Conservation (phyloP, 2,888 invertebrate species). For the Noctuana brunneofusca region DNA sequence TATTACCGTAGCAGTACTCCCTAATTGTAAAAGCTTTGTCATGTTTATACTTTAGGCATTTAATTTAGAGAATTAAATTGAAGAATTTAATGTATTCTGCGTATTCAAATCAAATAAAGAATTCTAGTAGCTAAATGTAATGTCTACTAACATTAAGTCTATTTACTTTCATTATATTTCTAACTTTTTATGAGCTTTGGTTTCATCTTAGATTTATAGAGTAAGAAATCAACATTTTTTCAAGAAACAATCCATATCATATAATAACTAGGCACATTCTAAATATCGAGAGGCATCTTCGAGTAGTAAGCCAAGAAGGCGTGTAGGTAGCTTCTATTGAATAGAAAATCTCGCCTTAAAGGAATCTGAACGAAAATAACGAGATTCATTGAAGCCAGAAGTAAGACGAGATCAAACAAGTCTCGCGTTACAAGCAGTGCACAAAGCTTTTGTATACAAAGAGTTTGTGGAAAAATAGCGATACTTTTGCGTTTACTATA, state of each 20-base stretch:
- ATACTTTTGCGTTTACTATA: background rate
- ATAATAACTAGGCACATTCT: background rate
- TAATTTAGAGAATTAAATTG: background rate
- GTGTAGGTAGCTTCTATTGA: background rate
- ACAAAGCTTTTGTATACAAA: conserved; percentile 4
- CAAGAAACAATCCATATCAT: too few species aligned
- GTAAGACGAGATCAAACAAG: conserved; percentile 2
- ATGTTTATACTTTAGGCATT: background rate
- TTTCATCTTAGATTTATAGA: too few species aligned
- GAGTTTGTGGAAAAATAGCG: background rate
- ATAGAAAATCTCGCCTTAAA: conserved; percentile 13
- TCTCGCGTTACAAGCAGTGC: background rate
- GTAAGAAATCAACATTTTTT: too few species aligned
- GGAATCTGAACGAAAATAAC: conserved; percentile 5
- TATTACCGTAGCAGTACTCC: background rate
- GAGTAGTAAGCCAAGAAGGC: background rate
- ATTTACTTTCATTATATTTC: too few species aligned
- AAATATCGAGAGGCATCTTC: background rate
- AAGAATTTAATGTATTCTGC: background rate
- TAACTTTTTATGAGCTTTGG: too few species aligned
- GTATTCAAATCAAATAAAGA: too few species aligned
- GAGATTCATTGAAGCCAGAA: conserved; percentile 2
- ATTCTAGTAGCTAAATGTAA: too few species aligned
- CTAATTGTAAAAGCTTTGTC: conserved; percentile 1
- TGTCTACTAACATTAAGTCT: too few species aligned